phyloP scores from a whole-genome alignment of 2,797 vertebrate genomes.

The Chelonia mydas region DNA sequence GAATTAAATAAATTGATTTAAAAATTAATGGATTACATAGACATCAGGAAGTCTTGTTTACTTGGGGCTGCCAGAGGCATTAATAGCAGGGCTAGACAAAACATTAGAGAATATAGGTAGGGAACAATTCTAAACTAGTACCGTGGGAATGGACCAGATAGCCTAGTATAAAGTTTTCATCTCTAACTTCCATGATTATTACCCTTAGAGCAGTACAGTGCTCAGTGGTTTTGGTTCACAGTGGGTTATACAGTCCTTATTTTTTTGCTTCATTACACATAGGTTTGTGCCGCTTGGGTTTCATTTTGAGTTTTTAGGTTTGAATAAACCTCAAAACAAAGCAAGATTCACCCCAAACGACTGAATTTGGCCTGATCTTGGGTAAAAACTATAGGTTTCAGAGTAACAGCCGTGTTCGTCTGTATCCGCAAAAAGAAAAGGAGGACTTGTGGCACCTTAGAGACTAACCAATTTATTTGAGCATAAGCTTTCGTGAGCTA shows the following conservation, averaged over 20 bases:
- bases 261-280: not conserved
- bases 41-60: not conserved
- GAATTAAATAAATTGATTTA: too few relatives aligned
- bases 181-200: accelerated
- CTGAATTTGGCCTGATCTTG: not conserved
- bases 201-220: not conserved
- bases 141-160: not conserved
- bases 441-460: too few relatives aligned
- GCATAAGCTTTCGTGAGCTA: too few relatives aligned
- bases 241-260: not conserved
- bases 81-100: not conserved
- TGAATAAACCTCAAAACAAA: conserved; percentile 9
- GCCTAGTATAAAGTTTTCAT: not conserved
- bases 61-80: not conserved
- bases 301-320: not conserved
- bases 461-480: too few relatives aligned
- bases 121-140: not conserved
- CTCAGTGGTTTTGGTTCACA: not conserved
- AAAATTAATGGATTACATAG: not conserved
- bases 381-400: not conserved
- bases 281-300: not conserved
- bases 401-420: too few relatives aligned
- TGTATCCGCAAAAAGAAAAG: too few relatives aligned
- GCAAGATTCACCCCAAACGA: not conserved
- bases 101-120: not conserved